Conservation (phyloP, 2,888 invertebrate genomes). For the Smittia sp. region DNA sequence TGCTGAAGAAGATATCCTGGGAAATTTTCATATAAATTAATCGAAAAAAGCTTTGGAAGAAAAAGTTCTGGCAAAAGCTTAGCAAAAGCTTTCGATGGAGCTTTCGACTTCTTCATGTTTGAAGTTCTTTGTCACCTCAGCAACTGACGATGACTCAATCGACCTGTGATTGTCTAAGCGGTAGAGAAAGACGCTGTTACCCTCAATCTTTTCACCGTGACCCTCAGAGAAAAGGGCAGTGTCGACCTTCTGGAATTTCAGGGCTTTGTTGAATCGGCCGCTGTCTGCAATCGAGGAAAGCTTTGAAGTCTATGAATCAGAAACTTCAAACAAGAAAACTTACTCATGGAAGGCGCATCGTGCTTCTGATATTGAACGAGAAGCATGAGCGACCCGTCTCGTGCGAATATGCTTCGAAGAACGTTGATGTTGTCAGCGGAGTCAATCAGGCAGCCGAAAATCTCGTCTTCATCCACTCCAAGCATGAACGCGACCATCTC, state of each 20-base stretch:
- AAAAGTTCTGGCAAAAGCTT: no score
- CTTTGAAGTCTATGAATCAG: not conserved
- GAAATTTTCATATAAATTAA: slow-evolving; percentile 43
- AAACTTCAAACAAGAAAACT: slow-evolving; percentile 41
- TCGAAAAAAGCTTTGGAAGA: slow-evolving; percentile 44
- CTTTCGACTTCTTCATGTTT: no score
- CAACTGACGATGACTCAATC: slow-evolving; percentile 65
- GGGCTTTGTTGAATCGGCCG: slow-evolving; percentile 62
- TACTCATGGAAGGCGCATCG: slow-evolving; percentile 65
- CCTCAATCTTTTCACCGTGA: slow-evolving; percentile 57
- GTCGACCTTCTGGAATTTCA: slow-evolving; percentile 52
- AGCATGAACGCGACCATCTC: slow-evolving; percentile 67
- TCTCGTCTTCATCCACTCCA: slow-evolving; percentile 63
- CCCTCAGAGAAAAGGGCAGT: slow-evolving; percentile 66
- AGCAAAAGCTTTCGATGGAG: no score
- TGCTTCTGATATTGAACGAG: slow-evolving; percentile 67
- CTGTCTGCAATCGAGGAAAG: slow-evolving; percentile 51
- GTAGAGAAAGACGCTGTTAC: slow-evolving; percentile 68
- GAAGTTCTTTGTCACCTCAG: no score
- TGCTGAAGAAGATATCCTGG: slow-evolving; percentile 49
- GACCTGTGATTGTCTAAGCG: slow-evolving; percentile 60
- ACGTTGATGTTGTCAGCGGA: slow-evolving; percentile 61
- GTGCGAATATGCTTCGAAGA: slow-evolving; percentile 61
- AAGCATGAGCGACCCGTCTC: slow-evolving; percentile 61
- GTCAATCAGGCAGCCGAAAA: slow-evolving; percentile 70